phyloP scores from a whole-genome alignment of 2,113 vertebrate genomes.

The Lanius ludovicianus region DNA sequence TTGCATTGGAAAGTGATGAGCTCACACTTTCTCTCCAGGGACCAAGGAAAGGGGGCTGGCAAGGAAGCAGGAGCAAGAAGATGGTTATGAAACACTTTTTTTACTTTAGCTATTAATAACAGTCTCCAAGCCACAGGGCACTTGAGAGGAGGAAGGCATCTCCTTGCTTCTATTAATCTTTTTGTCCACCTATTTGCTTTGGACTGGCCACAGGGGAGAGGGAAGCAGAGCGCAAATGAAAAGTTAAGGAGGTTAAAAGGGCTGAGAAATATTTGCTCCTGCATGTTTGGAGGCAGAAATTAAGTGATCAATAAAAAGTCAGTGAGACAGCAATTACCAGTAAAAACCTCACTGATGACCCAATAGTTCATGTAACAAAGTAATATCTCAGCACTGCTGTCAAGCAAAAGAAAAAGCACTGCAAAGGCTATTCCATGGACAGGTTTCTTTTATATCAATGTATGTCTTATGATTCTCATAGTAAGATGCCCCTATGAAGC shows the following conservation, averaged over 20 bases:
- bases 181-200: constrained; percentile 44
- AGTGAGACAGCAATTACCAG: constrained; percentile 26
- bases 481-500: background rate
- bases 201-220: constrained; percentile 28
- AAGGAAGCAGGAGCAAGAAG: constrained; percentile 4
- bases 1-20: constrained; percentile 70
- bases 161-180: constrained; percentile 63
- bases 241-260: constrained; percentile 61
- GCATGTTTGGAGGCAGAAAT: constrained; percentile 60
- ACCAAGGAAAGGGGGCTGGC: constrained; percentile 36
- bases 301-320: constrained; percentile 59
- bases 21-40: constrained; percentile 67
- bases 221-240: background rate
- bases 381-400: background rate
- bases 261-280: constrained; percentile 58
- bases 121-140: constrained; percentile 53
- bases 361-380: constrained; percentile 11
- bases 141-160: constrained; percentile 39
- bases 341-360: constrained; percentile 15
- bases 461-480: background rate
- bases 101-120: constrained; percentile 64
- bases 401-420: background rate
- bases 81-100: constrained; percentile 51
- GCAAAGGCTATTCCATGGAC: background rate
- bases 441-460: background rate